phyloP scores from a whole-genome alignment of 1,140 invertebrate genomes.

The Augochlora pura region DNA sequence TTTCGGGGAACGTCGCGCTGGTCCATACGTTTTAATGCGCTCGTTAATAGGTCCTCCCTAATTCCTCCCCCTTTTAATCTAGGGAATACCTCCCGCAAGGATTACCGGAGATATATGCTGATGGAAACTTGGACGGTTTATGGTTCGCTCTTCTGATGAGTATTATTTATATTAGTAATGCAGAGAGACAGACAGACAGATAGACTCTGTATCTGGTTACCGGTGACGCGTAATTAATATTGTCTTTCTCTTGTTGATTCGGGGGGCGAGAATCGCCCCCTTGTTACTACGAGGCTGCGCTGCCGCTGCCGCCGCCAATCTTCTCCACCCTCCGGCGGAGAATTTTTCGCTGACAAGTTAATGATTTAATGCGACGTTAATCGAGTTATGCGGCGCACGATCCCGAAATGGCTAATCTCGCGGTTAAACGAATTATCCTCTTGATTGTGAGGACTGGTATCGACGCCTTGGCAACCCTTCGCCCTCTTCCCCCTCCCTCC shows the following conservation, averaged over 20 bases:
- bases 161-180: slow-evolving; percentile 71
- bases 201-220: slow-evolving; percentile 64
- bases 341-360: slow-evolving; percentile 70
- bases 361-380: slow-evolving; percentile 66
- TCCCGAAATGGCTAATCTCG: slow-evolving; percentile 64
- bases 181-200: slow-evolving; percentile 23
- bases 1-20: slow-evolving; percentile 40
- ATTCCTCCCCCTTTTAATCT: slow-evolving; percentile 54
- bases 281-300: slow-evolving; percentile 41
- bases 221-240: slow-evolving; percentile 76
- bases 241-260: slow-evolving; percentile 61
- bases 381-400: slow-evolving; percentile 55
- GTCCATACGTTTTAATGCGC: slow-evolving; percentile 71
- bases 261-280: slow-evolving; percentile 48
- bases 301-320: not conserved
- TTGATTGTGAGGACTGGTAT: slow-evolving; percentile 22
- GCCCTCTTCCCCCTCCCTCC: not conserved
- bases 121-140: slow-evolving; percentile 75
- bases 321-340: slow-evolving; percentile 14
- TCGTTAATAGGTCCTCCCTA: slow-evolving; percentile 70
- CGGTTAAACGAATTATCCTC: slow-evolving; percentile 51
- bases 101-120: slow-evolving; percentile 75
- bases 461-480: slow-evolving; percentile 20
- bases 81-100: slow-evolving; percentile 49
- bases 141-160: slow-evolving; percentile 72